These are phyloP conservation scores for Congeria kusceri DNA, from an alignment of 2,888 invertebrate species.

Conservation along the genomic window DNA sequence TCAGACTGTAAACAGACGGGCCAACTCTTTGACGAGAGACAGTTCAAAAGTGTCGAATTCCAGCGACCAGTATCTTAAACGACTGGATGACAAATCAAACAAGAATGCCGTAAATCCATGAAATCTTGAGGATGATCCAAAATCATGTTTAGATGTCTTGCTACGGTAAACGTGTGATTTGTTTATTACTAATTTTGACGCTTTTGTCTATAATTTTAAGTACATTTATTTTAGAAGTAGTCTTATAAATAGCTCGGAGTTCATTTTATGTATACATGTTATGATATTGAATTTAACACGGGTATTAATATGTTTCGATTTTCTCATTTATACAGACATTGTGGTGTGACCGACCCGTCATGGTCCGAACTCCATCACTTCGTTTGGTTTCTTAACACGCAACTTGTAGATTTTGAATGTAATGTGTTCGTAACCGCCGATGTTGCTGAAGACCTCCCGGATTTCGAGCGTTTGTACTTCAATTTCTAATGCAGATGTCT, in stretches of 20 bases:
- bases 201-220: no score
- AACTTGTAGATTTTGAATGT: slow-evolving; percentile 75
- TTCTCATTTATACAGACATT: slow-evolving; percentile 22
- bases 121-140: slow-evolving; percentile 39
- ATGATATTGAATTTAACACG: no score
- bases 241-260: no score
- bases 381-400: slow-evolving; percentile 77
- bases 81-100: slow-evolving; percentile 37
- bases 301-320: background rate
- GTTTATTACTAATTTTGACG: no score
- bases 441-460: slow-evolving; percentile 74
- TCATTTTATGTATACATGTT: no score
- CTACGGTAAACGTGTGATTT: no score
- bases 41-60: slow-evolving; percentile 69
- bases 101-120: slow-evolving; percentile 40
- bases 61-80: slow-evolving; percentile 74
- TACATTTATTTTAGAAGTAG: no score
- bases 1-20: slow-evolving; percentile 57
- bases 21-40: slow-evolving; percentile 69
- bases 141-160: slow-evolving; percentile 60
- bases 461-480: slow-evolving; percentile 59
- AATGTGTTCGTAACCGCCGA: slow-evolving; percentile 71
- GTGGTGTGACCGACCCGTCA: slow-evolving; percentile 44
- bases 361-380: slow-evolving; percentile 60
- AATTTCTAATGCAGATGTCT: slow-evolving; percentile 74